Evolutionary conservation across 2,113 vertebrate species (phyloP).

Genomic region (Zosterops hypoxanthus): DNA sequence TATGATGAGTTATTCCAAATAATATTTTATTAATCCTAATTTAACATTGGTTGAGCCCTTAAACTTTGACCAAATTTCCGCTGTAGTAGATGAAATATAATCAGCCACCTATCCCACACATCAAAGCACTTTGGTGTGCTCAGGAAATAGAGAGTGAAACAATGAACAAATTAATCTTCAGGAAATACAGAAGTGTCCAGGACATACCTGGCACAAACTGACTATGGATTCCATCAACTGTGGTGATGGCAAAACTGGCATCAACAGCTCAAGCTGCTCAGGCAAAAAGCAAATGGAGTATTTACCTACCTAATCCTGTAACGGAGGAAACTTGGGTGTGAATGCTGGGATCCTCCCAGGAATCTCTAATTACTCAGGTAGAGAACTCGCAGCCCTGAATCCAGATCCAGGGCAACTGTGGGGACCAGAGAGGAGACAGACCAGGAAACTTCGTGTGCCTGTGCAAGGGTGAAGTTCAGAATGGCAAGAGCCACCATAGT

Average conservation of each 20-base stretch:
- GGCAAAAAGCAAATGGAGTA: neutral
- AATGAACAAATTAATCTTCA: neutral
- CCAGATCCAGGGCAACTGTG: neutral
- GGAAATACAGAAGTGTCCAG: neutral
- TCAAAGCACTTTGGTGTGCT: neutral
- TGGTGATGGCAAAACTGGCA: neutral
- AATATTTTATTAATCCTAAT: neutral
- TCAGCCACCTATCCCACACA: neutral
- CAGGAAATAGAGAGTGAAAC: neutral
- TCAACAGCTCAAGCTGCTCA: neutral
- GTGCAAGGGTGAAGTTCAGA: neutral
- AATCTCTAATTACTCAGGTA: neutral
- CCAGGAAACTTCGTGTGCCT: neutral
- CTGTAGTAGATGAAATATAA: neutral
- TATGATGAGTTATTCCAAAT: neutral
- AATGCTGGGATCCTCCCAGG: neutral
- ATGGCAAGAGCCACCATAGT: neutral
- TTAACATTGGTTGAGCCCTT: neutral
- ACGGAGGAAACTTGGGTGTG: neutral
- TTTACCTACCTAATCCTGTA: neutral
- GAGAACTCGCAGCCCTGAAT: neutral
- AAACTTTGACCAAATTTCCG: neutral
- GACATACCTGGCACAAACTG: neutral
- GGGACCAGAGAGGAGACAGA: neutral
- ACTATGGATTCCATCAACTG: neutral